phyloP scores from a whole-genome alignment of 2,888 invertebrate genomes.

The Phalera bucephala region DNA sequence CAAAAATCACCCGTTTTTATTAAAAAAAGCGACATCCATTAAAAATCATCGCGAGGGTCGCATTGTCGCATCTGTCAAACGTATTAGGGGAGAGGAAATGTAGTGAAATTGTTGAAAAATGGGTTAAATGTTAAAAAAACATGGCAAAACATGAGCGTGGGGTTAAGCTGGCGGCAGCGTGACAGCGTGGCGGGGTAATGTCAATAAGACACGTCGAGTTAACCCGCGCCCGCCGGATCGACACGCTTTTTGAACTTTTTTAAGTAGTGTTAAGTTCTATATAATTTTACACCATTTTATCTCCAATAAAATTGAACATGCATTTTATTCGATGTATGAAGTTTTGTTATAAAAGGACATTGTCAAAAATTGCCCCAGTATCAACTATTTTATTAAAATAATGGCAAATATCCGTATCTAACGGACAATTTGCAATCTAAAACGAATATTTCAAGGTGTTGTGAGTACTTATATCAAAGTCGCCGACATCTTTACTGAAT shows the following conservation, averaged over 20 bases:
- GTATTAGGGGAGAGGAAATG: conserved; percentile 52
- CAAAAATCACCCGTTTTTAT: conserved; percentile 57
- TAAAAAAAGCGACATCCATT: conserved; percentile 72
- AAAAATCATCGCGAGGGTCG: conserved; percentile 69
- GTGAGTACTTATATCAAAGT: too few relatives aligned
- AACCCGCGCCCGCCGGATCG: conserved; percentile 50
- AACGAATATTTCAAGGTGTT: too few relatives aligned
- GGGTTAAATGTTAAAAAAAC: conserved; percentile 74
- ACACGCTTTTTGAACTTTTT: conserved; percentile 41
- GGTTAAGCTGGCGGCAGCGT: conserved; percentile 53
- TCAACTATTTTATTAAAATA: too few relatives aligned
- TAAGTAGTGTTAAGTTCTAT: conserved; percentile 15
- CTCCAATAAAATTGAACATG: too few relatives aligned
- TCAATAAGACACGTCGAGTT: conserved; percentile 49
- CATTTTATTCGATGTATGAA: too few relatives aligned
- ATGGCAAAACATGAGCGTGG: conserved; percentile 62
- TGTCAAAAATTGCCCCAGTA: too few relatives aligned
- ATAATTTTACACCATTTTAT: background rate
- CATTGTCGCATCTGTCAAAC: conserved; percentile 70
- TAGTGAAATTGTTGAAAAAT: conserved; percentile 76
- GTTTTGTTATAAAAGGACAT: too few relatives aligned
- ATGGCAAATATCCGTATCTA: too few relatives aligned
- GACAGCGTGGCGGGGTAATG: conserved; percentile 16
- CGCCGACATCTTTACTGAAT: too few relatives aligned
- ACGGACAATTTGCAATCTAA: too few relatives aligned